Conservation (phyloP, 2,888 invertebrate species). For the Sympetrum striolatum region DNA sequence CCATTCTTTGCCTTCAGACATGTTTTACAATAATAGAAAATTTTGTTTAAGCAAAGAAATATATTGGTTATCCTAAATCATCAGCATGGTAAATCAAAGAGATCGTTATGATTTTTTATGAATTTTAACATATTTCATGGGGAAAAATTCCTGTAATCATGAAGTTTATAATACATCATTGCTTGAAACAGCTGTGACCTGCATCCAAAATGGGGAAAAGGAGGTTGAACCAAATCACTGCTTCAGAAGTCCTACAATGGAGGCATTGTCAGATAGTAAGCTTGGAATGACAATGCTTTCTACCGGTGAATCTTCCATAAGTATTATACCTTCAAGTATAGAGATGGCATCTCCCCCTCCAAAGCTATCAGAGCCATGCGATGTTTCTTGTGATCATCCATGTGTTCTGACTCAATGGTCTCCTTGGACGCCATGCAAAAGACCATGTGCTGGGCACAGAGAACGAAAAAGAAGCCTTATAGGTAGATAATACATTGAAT, state of each 20-base stretch:
- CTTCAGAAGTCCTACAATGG: constrained; percentile 6
- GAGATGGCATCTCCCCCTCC: constrained; percentile 50
- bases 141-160: background rate
- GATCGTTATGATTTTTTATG: background rate
- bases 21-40: too few species aligned
- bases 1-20: too few species aligned
- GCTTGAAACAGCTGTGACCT: constrained; percentile 48
- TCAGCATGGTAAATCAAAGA: background rate
- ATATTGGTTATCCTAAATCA: too few species aligned
- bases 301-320: constrained; percentile 19
- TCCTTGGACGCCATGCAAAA: constrained; percentile 59
- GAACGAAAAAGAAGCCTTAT: constrained; percentile 55
- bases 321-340: constrained; percentile 5
- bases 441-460: constrained; percentile 55
- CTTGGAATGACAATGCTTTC: constrained; percentile 18
- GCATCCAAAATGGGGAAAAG: constrained; percentile 50
- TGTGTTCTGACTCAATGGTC: constrained; percentile 63
- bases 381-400: constrained; percentile 55
- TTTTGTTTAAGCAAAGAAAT: too few species aligned
- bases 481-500: constrained; percentile 49
- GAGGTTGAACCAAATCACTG: constrained; percentile 51
- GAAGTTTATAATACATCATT: background rate
- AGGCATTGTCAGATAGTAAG: background rate
- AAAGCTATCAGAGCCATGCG: constrained; percentile 55
- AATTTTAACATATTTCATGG: background rate